Evolutionary conservation across 2,113 vertebrate genomes (phyloP).

Genomic region (Synodontis membranacea): DNA sequence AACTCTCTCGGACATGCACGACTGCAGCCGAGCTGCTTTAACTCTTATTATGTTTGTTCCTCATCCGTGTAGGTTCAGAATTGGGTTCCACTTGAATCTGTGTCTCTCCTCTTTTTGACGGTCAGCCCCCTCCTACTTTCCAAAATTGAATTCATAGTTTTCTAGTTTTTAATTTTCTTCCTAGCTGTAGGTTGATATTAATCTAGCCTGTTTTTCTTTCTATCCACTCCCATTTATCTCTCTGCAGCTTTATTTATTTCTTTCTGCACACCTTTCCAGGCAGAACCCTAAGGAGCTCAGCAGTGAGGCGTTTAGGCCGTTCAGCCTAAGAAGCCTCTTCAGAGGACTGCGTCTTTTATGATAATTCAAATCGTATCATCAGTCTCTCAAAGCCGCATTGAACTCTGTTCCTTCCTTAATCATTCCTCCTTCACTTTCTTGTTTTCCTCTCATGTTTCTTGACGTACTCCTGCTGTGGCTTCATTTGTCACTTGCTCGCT

Average conservation of each 20-base stretch:
- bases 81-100: not conserved
- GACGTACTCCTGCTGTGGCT: not conserved
- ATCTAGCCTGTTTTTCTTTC: not conserved
- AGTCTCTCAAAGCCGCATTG: slow-evolving; percentile 35
- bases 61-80: not conserved
- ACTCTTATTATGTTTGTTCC: not conserved
- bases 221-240: not conserved
- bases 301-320: slow-evolving; percentile 33
- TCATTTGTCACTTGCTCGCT: slow-evolving; percentile 3
- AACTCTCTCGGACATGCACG: not conserved
- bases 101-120: not conserved
- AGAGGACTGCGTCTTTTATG: slow-evolving; percentile 25
- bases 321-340: slow-evolving; percentile 24
- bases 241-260: slow-evolving; percentile 12
- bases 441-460: not conserved
- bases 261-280: slow-evolving; percentile 29
- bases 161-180: not conserved
- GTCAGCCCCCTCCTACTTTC: not conserved
- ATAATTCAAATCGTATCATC: slow-evolving; percentile 43
- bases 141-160: not conserved
- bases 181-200: not conserved
- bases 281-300: slow-evolving; percentile 38
- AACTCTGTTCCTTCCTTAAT: slow-evolving; percentile 31
- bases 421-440: not conserved
- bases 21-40: not conserved